Conservation (phyloP, 2,888 invertebrate species). For the Tetranychus truncatus region DNA sequence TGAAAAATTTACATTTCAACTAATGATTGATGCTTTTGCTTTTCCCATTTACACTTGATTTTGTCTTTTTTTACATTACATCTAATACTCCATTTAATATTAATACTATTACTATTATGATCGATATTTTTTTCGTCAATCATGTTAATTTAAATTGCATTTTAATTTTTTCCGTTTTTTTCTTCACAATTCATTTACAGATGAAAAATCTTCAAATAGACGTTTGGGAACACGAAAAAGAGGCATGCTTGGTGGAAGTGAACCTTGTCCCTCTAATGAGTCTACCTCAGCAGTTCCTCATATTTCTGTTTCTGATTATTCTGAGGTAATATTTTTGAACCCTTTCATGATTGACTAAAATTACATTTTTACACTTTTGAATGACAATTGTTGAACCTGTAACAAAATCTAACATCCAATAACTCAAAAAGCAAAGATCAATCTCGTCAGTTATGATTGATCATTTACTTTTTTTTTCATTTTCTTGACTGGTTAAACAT, state of each 20-base stretch:
- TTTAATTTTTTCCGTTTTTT: neutral
- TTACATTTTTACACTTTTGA: no score
- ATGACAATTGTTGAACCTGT: neutral
- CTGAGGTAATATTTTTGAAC: conserved; percentile 21
- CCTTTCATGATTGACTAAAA: no score
- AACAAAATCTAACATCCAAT: neutral
- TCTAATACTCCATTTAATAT: no score
- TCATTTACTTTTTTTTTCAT: no score
- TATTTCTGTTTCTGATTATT: conserved; percentile 25
- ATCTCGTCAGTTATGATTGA: neutral
- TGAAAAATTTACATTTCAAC: no score
- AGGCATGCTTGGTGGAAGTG: conserved; percentile 22
- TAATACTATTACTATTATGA: no score
- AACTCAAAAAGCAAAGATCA: neutral
- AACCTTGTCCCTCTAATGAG: conserved; percentile 10
- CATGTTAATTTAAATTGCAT: neutral
- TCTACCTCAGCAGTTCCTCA: conserved; percentile 22
- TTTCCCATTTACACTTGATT: no score
- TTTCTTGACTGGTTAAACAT: no score
- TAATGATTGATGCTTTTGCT: no score
- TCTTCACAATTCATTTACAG: conserved; percentile 7
- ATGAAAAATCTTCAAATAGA: conserved; percentile 23
- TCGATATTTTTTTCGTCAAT: no score
- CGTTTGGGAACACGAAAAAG: conserved; percentile 22
- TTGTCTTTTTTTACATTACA: no score